Evolutionary conservation across 2,113 vertebrate genomes (phyloP).

Genomic region (Furnarius figulus): DNA sequence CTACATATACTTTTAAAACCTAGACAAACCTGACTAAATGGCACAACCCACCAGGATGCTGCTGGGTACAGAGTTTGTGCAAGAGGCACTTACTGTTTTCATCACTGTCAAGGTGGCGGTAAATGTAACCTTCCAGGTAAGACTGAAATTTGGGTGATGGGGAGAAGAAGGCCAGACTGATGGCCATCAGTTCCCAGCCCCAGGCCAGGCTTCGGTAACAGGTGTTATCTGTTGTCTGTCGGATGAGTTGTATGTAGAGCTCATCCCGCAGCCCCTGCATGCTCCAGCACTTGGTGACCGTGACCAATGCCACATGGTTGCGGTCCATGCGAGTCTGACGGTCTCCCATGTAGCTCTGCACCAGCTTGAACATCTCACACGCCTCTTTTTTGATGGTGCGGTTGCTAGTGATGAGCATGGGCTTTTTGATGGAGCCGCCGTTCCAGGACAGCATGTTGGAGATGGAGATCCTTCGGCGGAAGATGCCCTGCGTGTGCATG

Average conservation of each 20-base stretch:
- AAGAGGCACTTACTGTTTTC: constrained; percentile 83
- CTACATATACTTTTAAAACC: not conserved
- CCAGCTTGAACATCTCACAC: constrained; percentile 90
- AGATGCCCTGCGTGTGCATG: constrained; percentile 90
- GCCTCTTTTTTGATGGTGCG: constrained; percentile 86
- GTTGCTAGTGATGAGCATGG: constrained; percentile 90
- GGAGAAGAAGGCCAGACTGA: constrained; percentile 89
- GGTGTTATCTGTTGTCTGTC: constrained; percentile 88
- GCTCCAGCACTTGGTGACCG: constrained; percentile 89
- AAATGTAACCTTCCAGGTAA: constrained; percentile 91
- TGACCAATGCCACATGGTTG: constrained; percentile 81
- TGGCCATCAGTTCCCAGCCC: constrained; percentile 91
- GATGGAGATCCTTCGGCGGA: constrained; percentile 87
- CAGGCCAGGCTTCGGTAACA: constrained; percentile 81
- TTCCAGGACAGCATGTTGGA: constrained; percentile 94
- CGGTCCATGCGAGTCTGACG: constrained; percentile 85
- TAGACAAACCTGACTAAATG: not conserved
- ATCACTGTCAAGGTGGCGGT: constrained; percentile 87
- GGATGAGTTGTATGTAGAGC: constrained; percentile 87
- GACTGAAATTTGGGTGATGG: constrained; percentile 91
- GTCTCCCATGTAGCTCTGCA: constrained; percentile 93
- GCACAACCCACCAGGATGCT: not conserved
- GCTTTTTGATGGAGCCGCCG: constrained; percentile 87
- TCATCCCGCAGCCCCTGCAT: constrained; percentile 86
- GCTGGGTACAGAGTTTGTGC: not conserved